These are phyloP conservation scores for Leptarthrus brevirostris DNA, from an alignment of 2,888 invertebrate genomes.

Conservation along the genomic window DNA sequence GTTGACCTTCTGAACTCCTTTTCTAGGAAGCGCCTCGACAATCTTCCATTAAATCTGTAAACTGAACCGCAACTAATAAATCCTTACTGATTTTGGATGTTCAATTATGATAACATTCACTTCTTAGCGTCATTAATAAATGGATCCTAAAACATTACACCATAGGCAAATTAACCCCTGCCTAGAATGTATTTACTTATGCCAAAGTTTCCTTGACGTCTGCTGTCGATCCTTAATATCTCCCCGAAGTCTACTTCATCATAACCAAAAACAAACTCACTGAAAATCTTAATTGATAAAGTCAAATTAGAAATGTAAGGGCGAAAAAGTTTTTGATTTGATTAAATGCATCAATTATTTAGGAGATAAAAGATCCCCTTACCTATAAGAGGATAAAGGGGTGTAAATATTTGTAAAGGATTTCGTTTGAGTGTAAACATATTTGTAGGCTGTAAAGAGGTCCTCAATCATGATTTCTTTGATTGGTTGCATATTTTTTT, in stretches of 20 bases:
- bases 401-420: too few species aligned
- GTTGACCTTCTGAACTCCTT: too few species aligned
- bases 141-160: neutral
- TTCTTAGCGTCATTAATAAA: conserved; percentile 4
- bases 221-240: conserved; percentile 18
- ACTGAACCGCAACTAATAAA: too few species aligned
- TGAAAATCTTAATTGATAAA: neutral
- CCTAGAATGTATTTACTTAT: neutral
- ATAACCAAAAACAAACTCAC: conserved; percentile 28
- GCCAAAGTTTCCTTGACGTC: conserved; percentile 1
- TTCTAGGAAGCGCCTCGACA: too few species aligned
- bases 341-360: conserved; percentile 33
- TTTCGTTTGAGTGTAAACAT: too few species aligned
- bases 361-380: neutral
- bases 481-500: too few species aligned
- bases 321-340: conserved; percentile 13
- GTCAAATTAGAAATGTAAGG: conserved; percentile 23
- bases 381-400: too few species aligned
- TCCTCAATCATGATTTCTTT: too few species aligned
- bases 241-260: conserved; percentile 13
- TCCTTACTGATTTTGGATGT: conserved; percentile 19
- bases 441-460: too few species aligned
- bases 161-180: neutral
- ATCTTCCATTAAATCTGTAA: too few species aligned
- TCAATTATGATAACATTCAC: conserved; percentile 1